phyloP scores from a whole-genome alignment of 1,140 invertebrate genomes.

The Drosophila neocordata region DNA sequence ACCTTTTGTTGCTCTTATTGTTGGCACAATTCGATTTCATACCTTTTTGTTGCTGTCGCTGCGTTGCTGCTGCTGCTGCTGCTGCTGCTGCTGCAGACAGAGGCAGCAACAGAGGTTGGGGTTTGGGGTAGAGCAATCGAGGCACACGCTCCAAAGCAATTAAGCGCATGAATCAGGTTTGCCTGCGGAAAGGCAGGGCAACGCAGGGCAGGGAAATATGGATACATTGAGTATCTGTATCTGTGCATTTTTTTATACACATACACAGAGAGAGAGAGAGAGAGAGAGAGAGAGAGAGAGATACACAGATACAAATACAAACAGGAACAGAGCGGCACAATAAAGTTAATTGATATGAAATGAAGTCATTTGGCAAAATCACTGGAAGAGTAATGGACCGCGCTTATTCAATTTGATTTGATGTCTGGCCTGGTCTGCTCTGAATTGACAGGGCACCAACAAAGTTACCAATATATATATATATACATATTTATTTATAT shows the following conservation, averaged over 20 bases:
- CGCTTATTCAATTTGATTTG: slow-evolving; percentile 78
- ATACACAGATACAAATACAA: slow-evolving; percentile 20
- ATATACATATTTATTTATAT: slow-evolving; percentile 15
- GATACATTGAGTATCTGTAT: slow-evolving; percentile 27
- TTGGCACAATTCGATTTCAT: slow-evolving; percentile 76
- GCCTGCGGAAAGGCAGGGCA: slow-evolving; percentile 61
- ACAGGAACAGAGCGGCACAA: slow-evolving; percentile 46
- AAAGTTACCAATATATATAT: slow-evolving; percentile 26
- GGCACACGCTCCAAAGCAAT: slow-evolving; percentile 79
- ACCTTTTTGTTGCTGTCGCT: slow-evolving; percentile 51
- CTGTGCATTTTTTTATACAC: slow-evolving; percentile 46
- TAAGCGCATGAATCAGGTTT: slow-evolving; percentile 81
- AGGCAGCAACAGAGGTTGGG: slow-evolving; percentile 1
- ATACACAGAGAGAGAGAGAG: slow-evolving; percentile 30
- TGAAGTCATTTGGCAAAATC: slow-evolving; percentile 82
- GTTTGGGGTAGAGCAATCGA: not conserved
- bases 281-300: slow-evolving; percentile 17
- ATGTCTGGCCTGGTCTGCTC: slow-evolving; percentile 46
- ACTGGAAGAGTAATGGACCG: slow-evolving; percentile 76
- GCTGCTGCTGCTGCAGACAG: slow-evolving; percentile 3
- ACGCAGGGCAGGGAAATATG: slow-evolving; percentile 44
- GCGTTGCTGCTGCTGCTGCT: slow-evolving; percentile 5
- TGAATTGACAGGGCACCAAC: slow-evolving; percentile 23
- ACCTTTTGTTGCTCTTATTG: slow-evolving; percentile 65
- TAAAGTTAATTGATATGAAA: slow-evolving; percentile 82